Base-by-base conservation (phyloP, 2,113 vertebrate genomes). In the Perca flavescens region DNA sequence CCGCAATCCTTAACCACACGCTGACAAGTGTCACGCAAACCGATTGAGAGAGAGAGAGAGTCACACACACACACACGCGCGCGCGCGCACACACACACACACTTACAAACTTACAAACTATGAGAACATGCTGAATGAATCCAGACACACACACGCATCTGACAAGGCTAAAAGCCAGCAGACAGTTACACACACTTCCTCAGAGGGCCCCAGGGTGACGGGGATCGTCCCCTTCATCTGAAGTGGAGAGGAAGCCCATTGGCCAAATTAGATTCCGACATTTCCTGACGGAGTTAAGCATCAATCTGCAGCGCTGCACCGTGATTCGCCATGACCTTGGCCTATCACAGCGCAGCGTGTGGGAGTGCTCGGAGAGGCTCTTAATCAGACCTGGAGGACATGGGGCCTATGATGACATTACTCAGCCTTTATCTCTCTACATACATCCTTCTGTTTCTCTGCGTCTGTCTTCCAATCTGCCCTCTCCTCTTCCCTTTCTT, bases 261-360 rank as follows among this genome's bases (percentile, higher is more conserved):
- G 87, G 86, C 86, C 82, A 93, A 93, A 93, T 93, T 90, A 92
- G 89, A 93, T 93, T 79, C 77, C 21, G 63, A 70, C 28, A 36
- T 85, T 91, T 93, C 90, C 90, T 89, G 88, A 85, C 68, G 47
- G 86, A 92, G 79, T 92, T 89, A 84, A 91, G 89, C 90, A 92
- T 90, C 91, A 92, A 90, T 94, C 89, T 89, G 89, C 50, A 46
- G 84, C 70, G 12, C 76, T 80, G 89, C 13, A 36, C 46, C 28
- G 65, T 85, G 90, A 93, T 90, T 92, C 46, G 58, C 89, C 52
- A 19, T 93, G 94, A 92, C 93, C 93, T 92, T 89, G 93, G 91
- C 88, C 90, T 88, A 93, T 94, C 91, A 83, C 81, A 76, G 83
- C 43, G 46, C 75, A 69, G 86, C 28, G 88, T 85, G 87, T 87